Percentiles rank a stretch among this genome's conserved stretches.
These are phyloP conservation scores for Temnothorax curvispinosus DNA, from an alignment of 1,140 invertebrate species.

Conservation along the genomic window DNA sequence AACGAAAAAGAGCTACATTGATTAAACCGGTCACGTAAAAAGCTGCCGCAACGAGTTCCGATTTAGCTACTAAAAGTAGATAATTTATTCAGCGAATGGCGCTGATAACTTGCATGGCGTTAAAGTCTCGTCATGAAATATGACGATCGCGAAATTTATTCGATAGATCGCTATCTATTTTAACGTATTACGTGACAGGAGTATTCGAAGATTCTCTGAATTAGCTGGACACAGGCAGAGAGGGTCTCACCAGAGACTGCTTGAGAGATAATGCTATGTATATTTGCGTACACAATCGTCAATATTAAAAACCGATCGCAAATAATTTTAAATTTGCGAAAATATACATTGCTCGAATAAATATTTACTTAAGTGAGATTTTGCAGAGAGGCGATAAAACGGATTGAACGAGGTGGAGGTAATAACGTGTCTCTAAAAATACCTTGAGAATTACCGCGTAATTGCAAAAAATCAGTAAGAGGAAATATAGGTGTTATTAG, in stretches of 20 bases:
- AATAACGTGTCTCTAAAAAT: not conserved
- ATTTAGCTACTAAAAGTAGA: conserved; percentile 40
- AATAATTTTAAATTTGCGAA: not conserved
- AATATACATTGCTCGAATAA: not conserved
- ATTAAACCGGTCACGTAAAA: conserved; percentile 49
- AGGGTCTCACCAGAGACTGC: not conserved
- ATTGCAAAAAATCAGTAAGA: conserved; percentile 61
- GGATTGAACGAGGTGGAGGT: not conserved
- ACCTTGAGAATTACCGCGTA: conserved; percentile 71
- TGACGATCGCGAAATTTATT: conserved; percentile 12
- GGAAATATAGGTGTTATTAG: conserved; percentile 70
- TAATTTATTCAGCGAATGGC: conserved; percentile 47
- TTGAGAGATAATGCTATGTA: conserved; percentile 2
- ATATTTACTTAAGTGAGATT: not conserved
- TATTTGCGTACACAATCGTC: not conserved
- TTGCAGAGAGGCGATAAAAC: not conserved
- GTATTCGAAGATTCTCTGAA: not conserved
- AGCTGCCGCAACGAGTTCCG: conserved; percentile 18
- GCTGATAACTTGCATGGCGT: not conserved
- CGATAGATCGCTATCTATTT: conserved; percentile 33
- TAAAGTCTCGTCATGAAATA: not conserved
- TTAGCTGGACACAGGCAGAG: not conserved
- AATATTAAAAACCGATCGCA: not conserved
- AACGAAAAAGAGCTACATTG: not conserved
- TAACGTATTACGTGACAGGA: conserved; percentile 5